Evolutionary conservation across 2,113 vertebrate species (phyloP).

Genomic region (Phalacrocorax brasilianus): DNA sequence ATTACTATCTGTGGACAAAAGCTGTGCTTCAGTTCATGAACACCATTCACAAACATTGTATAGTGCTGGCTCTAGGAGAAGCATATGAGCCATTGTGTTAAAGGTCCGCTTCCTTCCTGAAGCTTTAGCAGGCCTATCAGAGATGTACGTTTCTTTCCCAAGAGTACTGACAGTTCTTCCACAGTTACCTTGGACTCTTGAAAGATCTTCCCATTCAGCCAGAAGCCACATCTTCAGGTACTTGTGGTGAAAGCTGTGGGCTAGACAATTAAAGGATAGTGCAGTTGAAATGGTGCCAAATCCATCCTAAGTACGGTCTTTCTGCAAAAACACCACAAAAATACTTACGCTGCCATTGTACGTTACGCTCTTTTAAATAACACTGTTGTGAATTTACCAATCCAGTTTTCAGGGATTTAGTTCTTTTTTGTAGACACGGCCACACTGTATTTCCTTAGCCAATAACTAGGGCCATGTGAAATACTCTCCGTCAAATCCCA

Average conservation of each 20-base stretch:
- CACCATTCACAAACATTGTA: neutral
- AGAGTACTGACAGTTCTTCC: neutral
- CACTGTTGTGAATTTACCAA: neutral
- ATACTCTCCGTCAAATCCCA: slow-evolving; percentile 47
- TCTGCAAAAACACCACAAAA: neutral
- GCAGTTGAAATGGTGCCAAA: neutral
- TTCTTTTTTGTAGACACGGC: slow-evolving; percentile 11
- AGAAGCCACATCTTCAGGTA: neutral
- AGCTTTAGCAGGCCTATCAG: neutral
- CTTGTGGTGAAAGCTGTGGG: neutral
- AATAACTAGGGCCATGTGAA: slow-evolving; percentile 46
- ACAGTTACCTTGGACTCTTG: neutral
- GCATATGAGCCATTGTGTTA: neutral
- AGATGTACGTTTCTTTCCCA: neutral
- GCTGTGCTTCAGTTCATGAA: neutral
- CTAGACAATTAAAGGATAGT: neutral
- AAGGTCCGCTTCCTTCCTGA: neutral
- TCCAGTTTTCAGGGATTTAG: slow-evolving; percentile 9
- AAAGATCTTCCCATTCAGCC: neutral
- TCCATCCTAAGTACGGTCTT: neutral
- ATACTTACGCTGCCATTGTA: neutral
- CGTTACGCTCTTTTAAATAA: neutral
- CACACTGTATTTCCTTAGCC: slow-evolving; percentile 24
- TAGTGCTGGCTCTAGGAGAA: neutral
- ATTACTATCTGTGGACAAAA: neutral